These are phyloP conservation scores for Saccostrea echinata DNA, from an alignment of 1,140 invertebrate species.

Conservation along the genomic window DNA sequence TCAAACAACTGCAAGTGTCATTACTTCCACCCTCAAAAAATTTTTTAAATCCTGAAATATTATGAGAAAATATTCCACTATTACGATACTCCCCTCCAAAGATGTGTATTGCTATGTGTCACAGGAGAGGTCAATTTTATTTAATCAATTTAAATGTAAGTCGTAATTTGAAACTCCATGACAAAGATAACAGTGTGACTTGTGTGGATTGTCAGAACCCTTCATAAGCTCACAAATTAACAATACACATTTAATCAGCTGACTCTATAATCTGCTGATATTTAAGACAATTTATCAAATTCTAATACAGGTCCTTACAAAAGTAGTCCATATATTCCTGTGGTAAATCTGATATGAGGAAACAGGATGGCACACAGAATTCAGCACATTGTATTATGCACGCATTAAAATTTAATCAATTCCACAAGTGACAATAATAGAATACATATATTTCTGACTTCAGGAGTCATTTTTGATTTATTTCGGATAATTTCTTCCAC, in stretches of 20 bases:
- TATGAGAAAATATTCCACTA: neutral
- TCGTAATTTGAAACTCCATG: constrained; percentile 1
- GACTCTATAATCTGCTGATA: constrained; percentile 13
- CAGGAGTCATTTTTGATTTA: neutral
- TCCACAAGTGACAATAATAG: neutral
- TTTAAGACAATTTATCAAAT: constrained; percentile 32
- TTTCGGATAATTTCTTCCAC: neutral
- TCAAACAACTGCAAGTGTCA: neutral
- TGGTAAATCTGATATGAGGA: neutral
- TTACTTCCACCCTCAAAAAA: neutral
- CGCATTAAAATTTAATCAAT: neutral
- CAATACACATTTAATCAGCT: constrained; percentile 20
- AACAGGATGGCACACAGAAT: neutral
- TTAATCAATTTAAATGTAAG: constrained; percentile 16
- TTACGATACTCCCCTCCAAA: neutral
- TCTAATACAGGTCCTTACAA: neutral
- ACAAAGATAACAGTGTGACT: constrained; percentile 10
- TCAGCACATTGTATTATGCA: neutral
- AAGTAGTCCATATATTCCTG: neutral
- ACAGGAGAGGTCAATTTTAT: constrained; percentile 2
- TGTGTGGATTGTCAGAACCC: neutral
- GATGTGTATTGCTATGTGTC: constrained; percentile 12
- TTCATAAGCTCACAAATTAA: constrained; percentile 30
- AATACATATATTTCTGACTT: neutral
- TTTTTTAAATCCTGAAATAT: neutral